Base-by-base conservation (phyloP, 1,140 invertebrate genomes). In the Formica selysi region DNA sequence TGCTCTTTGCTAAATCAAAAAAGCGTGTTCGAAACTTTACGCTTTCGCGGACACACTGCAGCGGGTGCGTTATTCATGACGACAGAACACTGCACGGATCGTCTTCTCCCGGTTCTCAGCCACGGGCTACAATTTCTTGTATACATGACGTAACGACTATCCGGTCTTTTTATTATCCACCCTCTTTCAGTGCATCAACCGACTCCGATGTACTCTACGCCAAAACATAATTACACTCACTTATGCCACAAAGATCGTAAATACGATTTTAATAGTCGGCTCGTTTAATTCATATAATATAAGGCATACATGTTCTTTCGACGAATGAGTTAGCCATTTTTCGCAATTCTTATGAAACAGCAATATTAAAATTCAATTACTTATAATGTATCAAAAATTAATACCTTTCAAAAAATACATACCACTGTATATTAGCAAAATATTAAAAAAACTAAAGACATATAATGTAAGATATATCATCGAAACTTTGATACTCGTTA, bases 1-100 rank as follows among this genome's bases (percentile, higher is more conserved):
- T 83, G 79, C 68, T 83, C 68, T 71, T 83, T 74, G 57, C 68
- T 74, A 61, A 74, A 74, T 83, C 68, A 83, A 83, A 83, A 83
- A 83, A 83, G 68, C 68, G 5, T 83, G 79, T 83, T 83, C 41
- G 79, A 74, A 83, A 83, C 79, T 83, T 83, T 62, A 70, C 79
- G 68, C 79, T 83, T 61, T 59, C 79, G 79, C 68, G 79, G 68
- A 83, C 79, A 83, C 38, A 74, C 54, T 83, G 76, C 74, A 80
- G 62, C 76, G 85, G 79, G 85, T 86, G 85, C 64, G 87, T 91
- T 90, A 90, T 90, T 91, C 90, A 91, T 90, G 87, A 85, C 87
- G 81, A 86, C 26, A 1, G 85, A 90, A 91, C 85, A 88, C 11
- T 74, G 84, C 64, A 76, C 70, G 88, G 84, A 91, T 90, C 88